These are phyloP conservation scores for Cosmorhoe ocellata DNA, from an alignment of 2,888 invertebrate species.

Conservation along the genomic window DNA sequence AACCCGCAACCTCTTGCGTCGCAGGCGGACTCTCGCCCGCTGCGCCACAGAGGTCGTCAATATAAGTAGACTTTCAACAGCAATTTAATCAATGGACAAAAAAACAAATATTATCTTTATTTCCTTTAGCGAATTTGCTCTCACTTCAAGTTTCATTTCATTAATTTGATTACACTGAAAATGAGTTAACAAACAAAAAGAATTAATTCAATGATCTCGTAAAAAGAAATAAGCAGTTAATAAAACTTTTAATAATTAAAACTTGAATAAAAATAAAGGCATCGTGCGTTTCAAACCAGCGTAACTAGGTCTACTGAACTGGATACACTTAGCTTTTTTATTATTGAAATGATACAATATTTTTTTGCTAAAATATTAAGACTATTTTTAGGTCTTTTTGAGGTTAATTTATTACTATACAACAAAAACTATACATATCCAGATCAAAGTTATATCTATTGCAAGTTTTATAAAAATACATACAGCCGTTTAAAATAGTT, in stretches of 20 bases:
- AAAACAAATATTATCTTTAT: neutral
- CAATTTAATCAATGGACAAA: neutral
- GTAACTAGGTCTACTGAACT: conserved; percentile 38
- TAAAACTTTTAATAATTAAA: conserved; percentile 82
- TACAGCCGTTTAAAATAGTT: too few relatives aligned
- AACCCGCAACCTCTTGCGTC: too few relatives aligned
- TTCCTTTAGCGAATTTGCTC: conserved; percentile 18
- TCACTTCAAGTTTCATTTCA: conserved; percentile 41
- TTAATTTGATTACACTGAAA: conserved; percentile 47
- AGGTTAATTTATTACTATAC: too few relatives aligned
- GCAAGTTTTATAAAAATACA: too few relatives aligned
- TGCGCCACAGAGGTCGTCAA: too few relatives aligned
- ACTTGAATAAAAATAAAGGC: conserved; percentile 75
- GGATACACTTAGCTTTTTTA: neutral
- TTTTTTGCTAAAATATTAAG: too few relatives aligned
- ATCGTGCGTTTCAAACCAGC: conserved; percentile 51
- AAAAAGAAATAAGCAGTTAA: conserved; percentile 81
- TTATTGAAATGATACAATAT: too few relatives aligned
- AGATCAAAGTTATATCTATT: too few relatives aligned
- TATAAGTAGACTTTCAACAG: too few relatives aligned
- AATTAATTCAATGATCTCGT: conserved; percentile 79
- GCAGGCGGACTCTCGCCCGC: too few relatives aligned
- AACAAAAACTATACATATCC: too few relatives aligned
- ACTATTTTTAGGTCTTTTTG: too few relatives aligned
- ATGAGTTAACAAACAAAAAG: conserved; percentile 75